Evolutionary conservation across 2,797 vertebrate genomes (phyloP), one percentile per base, ranked within the genome.

Genomic region (Melanotaenia boesemani): DNA sequence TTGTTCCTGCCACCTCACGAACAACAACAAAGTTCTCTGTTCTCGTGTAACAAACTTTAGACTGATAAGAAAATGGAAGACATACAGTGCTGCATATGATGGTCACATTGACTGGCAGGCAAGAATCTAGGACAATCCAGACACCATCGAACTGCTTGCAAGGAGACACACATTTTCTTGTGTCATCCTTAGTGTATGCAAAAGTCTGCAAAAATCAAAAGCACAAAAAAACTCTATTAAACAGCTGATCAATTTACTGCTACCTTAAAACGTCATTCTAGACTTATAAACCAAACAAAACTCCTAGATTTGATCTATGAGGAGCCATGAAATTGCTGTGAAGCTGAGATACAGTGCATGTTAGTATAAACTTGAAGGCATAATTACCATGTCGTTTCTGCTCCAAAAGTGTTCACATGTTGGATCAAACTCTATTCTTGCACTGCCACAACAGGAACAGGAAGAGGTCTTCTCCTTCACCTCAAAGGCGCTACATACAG

Each of bases 171-270:
- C 88, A 93, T 0, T 0, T 0, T 0, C 0, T 4, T 0, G 0
- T 0, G 0, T 0, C 0, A 0, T 0, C 5, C 0, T 0, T 0
- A 30, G 32, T 64, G 0, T 0, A 0, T 5, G 84, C 92, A 1
- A 93, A 26, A 1, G 4, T 0, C 92, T 94, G 59, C n/a, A 32
- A 44, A 5, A 76, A 66, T 5, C 41, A 18, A 5, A 2, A 44
- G 12, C 13, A 44, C 41, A 0, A 62, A 54, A 2, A 66, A 39
- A 2, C 7, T 3, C 11, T 52, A 52, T 50, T 50, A 22, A 48
- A 48, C 44, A 48, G 44, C 20, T 48, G 7, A 20, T 20, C 20
- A 18, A 7, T 48, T 48, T 8, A 20, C 44, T 20, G 6, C 44
- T 6, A 8, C 18, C 5, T n/a, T 39, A 39, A 39, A 13, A 15